phyloP scores from a whole-genome alignment of 1,140 invertebrate genomes.

The Varroa destructor region DNA sequence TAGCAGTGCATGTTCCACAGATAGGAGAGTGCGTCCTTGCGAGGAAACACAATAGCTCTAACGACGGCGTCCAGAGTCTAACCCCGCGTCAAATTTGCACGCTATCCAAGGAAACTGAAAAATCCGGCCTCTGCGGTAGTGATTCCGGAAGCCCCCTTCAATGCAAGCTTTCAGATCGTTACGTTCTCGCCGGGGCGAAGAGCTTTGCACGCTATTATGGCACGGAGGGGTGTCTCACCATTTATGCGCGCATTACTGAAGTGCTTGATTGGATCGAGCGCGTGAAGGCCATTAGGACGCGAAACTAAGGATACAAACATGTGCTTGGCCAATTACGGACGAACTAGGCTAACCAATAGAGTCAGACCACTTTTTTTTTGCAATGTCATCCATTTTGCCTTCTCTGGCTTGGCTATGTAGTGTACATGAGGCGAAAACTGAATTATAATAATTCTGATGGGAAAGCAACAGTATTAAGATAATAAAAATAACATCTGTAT shows the following conservation, averaged over 20 bases:
- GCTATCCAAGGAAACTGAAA: background rate
- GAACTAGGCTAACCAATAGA: too few relatives aligned
- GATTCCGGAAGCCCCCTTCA: background rate
- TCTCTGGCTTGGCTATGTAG: too few relatives aligned
- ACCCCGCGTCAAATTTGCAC: background rate
- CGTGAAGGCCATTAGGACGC: background rate
- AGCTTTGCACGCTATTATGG: background rate
- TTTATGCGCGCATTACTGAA: background rate
- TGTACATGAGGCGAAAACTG: too few relatives aligned
- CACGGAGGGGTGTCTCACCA: background rate
- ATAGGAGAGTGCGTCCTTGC: background rate
- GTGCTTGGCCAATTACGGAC: too few relatives aligned
- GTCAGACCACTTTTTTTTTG: too few relatives aligned
- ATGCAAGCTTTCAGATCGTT: background rate
- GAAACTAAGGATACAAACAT: background rate
- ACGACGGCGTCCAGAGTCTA: background rate
- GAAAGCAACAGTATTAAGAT: too few relatives aligned
- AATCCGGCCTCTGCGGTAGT: background rate
- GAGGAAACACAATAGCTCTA: background rate
- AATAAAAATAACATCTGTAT: too few relatives aligned
- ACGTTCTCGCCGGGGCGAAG: background rate
- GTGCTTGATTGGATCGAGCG: conserved; percentile 5
- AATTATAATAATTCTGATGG: too few relatives aligned
- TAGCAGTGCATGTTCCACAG: background rate
- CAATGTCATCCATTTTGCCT: too few relatives aligned